These are phyloP conservation scores for Acleris cristana DNA, from an alignment of 2,888 invertebrate species.

Conservation along the genomic window DNA sequence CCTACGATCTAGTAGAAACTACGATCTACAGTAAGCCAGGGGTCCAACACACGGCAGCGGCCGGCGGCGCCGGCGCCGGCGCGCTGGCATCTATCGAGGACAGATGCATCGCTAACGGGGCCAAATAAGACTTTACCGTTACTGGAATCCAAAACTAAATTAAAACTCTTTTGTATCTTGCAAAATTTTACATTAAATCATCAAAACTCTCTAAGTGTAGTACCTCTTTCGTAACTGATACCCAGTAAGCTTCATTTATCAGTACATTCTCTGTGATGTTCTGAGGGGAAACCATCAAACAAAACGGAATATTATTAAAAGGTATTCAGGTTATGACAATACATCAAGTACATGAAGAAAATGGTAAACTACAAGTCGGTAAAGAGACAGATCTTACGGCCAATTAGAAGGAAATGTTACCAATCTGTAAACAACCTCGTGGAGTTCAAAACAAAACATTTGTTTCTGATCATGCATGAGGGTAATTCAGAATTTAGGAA, in stretches of 20 bases:
- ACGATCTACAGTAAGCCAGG: slow-evolving; percentile 82
- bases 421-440: slow-evolving; percentile 73
- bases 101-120: slow-evolving; percentile 85
- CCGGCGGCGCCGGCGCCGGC: slow-evolving; percentile 56
- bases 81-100: slow-evolving; percentile 77
- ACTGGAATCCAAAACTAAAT: slow-evolving; percentile 84
- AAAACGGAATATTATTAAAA: slow-evolving; percentile 80
- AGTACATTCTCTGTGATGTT: slow-evolving; percentile 98
- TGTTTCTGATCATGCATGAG: slow-evolving; percentile 65
- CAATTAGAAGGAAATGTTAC: slow-evolving; percentile 71
- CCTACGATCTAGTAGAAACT: slow-evolving; percentile 81
- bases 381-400: slow-evolving; percentile 72
- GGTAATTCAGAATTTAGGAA: slow-evolving; percentile 62
- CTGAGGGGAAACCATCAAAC: slow-evolving; percentile 89
- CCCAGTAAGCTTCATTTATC: slow-evolving; percentile 97
- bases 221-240: slow-evolving; percentile 96
- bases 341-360: slow-evolving; percentile 44
- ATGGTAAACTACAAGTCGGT: slow-evolving; percentile 46
- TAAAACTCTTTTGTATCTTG: slow-evolving; percentile 81
- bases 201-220: slow-evolving; percentile 86
- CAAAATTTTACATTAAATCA: slow-evolving; percentile 84
- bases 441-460: slow-evolving; percentile 54
- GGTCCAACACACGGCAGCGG: slow-evolving; percentile 74
- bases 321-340: slow-evolving; percentile 56
- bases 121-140: slow-evolving; percentile 83